A percentile compares a stretch with the other conserved stretches of the same genome.
Conservation (phyloP, 2,888 invertebrate species). For the Lycaena phlaeas region DNA sequence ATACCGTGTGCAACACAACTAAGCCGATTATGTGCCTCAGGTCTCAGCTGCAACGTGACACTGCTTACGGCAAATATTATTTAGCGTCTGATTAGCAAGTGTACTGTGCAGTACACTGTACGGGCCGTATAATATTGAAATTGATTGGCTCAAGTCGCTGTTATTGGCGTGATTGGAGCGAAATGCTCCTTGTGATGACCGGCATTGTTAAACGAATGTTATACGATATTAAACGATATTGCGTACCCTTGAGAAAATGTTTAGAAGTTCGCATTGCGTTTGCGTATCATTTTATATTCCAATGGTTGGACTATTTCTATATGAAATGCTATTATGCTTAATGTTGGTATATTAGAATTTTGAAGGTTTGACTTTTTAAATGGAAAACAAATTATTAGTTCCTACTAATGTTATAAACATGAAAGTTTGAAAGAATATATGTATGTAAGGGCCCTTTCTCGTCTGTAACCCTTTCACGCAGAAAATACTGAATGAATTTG, state of each 20-base stretch:
- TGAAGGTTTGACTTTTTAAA: too few relatives aligned
- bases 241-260: constrained; percentile 5
- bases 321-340: neutral
- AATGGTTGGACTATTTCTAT: neutral
- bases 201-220: constrained; percentile 16
- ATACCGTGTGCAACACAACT: too few relatives aligned
- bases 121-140: constrained; percentile 49
- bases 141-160: constrained; percentile 51
- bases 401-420: too few relatives aligned
- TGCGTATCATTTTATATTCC: neutral
- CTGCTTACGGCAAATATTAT: constrained; percentile 45
- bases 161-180: constrained; percentile 59
- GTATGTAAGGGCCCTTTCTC: too few relatives aligned
- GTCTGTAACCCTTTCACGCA: too few relatives aligned
- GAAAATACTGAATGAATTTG: too few relatives aligned
- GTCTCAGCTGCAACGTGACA: constrained; percentile 37
- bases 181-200: constrained; percentile 50
- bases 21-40: too few relatives aligned
- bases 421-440: too few relatives aligned
- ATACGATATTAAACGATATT: constrained; percentile 13
- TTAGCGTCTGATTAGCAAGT: constrained; percentile 69
- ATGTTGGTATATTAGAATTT: too few relatives aligned
- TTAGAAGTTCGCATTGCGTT: neutral
- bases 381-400: too few relatives aligned
- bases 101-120: constrained; percentile 31